A percentile compares a stretch with the other conserved stretches of the same genome.
phyloP scores from a whole-genome alignment of 2,888 invertebrate species.

The Scaptomyza flava region DNA sequence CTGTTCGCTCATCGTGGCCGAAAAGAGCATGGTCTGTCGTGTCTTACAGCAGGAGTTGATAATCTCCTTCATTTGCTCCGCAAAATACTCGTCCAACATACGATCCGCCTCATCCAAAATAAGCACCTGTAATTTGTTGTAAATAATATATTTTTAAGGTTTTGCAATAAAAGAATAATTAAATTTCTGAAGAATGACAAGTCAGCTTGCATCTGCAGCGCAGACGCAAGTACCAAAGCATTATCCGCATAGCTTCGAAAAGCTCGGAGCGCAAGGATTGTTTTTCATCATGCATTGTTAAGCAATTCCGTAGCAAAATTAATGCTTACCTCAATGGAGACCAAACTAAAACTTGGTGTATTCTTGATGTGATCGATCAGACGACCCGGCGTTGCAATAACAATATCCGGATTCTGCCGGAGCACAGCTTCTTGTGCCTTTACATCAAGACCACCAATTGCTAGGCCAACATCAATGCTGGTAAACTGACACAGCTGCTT shows the following conservation, averaged over 20 bases:
- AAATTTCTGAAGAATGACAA: background rate
- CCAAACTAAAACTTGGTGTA: conserved; percentile 95
- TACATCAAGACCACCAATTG: conserved; percentile 94
- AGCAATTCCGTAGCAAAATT: background rate
- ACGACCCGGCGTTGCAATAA: conserved; percentile 99
- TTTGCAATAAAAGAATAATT: background rate
- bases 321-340: conserved; percentile 92
- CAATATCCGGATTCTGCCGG: conserved; percentile 96
- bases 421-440: conserved; percentile 92
- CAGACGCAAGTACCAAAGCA: conserved; percentile 52
- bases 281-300: conserved; percentile 77
- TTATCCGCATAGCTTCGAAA: conserved; percentile 34
- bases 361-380: conserved; percentile 98
- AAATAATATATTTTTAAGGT: background rate
- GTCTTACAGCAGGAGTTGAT: conserved; percentile 95
- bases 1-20: conserved; percentile 99
- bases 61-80: conserved; percentile 99
- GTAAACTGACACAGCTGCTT: conserved; percentile 95
- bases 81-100: conserved; percentile 99
- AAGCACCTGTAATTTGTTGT: conserved; percentile 80
- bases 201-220: conserved; percentile 72
- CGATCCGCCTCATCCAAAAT: conserved; percentile 90
- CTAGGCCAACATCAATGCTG: conserved; percentile 91
- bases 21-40: conserved; percentile 98
- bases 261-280: conserved; percentile 85